Evolutionary conservation across 2,888 invertebrate species (phyloP).

Genomic region (Bunonema sp.): DNA sequence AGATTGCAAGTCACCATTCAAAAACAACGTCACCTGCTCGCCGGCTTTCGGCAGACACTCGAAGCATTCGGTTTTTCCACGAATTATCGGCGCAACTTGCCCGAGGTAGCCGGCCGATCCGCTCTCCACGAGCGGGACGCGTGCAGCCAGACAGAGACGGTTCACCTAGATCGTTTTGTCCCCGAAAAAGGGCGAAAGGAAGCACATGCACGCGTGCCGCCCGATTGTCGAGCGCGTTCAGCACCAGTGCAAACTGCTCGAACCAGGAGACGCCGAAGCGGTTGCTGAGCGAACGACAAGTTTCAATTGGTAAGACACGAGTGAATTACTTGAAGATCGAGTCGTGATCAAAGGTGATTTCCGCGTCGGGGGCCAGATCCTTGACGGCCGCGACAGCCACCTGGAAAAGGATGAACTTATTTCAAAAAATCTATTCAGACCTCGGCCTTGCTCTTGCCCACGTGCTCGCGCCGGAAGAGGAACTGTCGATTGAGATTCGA

Average conservation of each 20-base stretch:
- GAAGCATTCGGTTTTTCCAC: conserved; percentile 80
- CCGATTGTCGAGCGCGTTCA: conserved; percentile 90
- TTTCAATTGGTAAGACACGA: conserved; percentile 3
- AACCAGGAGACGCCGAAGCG: conserved; percentile 73
- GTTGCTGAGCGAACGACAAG: conserved; percentile 13
- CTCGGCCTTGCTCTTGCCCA: conserved; percentile 80
- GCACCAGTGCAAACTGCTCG: conserved; percentile 72
- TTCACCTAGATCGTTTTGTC: conserved; percentile 60
- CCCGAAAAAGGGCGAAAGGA: not conserved
- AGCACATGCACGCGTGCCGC: conserved; percentile 10
- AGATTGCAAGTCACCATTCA: too few species aligned
- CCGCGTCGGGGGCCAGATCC: conserved; percentile 14
- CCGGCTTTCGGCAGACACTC: conserved; percentile 77
- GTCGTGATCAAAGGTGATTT: conserved; percentile 64
- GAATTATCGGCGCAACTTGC: conserved; percentile 56
- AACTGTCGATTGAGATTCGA: conserved; percentile 97
- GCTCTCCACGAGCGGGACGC: conserved; percentile 82
- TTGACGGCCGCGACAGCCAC: conserved; percentile 30
- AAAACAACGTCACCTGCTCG: too few species aligned
- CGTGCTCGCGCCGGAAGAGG: conserved; percentile 91
- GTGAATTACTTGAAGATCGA: conserved; percentile 54
- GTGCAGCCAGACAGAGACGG: conserved; percentile 86
- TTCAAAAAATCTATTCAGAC: not conserved
- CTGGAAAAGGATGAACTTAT: conserved; percentile 5
- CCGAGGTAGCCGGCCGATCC: conserved; percentile 93